Conservation (phyloP, 2,797 vertebrate genomes). For the Cirrhinus mrigala region DNA sequence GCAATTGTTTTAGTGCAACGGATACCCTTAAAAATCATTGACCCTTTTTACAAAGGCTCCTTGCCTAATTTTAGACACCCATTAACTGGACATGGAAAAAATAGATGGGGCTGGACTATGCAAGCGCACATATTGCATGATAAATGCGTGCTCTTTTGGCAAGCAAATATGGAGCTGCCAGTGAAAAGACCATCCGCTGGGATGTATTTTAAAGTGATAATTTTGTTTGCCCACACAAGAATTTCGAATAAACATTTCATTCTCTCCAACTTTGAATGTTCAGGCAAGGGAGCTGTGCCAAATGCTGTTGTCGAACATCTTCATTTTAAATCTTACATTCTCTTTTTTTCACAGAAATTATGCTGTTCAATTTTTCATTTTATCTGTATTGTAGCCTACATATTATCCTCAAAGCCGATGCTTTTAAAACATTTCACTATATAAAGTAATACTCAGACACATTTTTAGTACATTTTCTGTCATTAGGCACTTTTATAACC, state of each 20-base stretch:
- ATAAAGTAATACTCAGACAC: not conserved
- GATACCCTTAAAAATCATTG: slow-evolving; percentile 62
- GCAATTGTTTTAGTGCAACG: slow-evolving; percentile 53
- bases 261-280: not conserved
- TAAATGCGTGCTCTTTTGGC: slow-evolving; percentile 51
- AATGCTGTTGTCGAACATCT: not conserved
- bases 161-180: slow-evolving; percentile 46
- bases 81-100: slow-evolving; percentile 67
- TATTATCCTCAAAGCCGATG: not conserved
- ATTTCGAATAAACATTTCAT: slow-evolving; percentile 42
- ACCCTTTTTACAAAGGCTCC: slow-evolving; percentile 54
- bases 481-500: not conserved
- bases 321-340: not conserved
- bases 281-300: slow-evolving; percentile 31
- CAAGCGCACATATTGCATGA: slow-evolving; percentile 40
- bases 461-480: not conserved
- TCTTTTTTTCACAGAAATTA: not conserved
- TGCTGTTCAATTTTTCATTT: not conserved
- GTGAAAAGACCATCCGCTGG: slow-evolving; percentile 35
- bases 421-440: not conserved
- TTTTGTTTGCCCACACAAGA: slow-evolving; percentile 40
- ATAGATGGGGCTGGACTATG: slow-evolving; percentile 43
- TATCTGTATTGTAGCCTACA: not conserved
- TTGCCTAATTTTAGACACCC: slow-evolving; percentile 67
- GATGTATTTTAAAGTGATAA: slow-evolving; percentile 19